A percentile compares a stretch with the other conserved stretches of the same genome.
These are phyloP conservation scores for Microctonus aethiopoides DNA, from an alignment of 2,888 invertebrate genomes.

Conservation along the genomic window DNA sequence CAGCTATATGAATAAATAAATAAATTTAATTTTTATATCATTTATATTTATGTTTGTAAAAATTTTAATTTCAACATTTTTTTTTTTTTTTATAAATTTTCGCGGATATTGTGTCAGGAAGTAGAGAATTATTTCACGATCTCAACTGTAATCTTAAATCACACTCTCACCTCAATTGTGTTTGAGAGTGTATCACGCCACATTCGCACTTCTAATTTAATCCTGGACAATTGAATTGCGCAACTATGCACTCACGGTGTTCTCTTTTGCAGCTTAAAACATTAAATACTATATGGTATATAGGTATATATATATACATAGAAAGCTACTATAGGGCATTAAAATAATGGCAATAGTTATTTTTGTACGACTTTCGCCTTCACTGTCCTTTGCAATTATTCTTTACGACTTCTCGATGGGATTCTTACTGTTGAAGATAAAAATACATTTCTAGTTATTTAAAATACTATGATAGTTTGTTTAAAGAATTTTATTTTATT, in stretches of 20 bases:
- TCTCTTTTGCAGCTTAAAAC: conserved; percentile 5
- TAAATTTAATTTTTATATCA: too few species aligned
- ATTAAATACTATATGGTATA: conserved; percentile 4
- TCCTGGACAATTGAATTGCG: conserved; percentile 12
- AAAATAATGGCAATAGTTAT: background rate
- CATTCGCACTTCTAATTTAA: conserved; percentile 12
- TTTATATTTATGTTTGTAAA: too few species aligned
- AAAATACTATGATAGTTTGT: background rate
- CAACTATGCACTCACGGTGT: background rate
- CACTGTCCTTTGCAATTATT: background rate
- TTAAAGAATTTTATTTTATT: background rate
- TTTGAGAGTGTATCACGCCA: background rate
- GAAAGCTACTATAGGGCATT: background rate
- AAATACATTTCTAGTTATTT: background rate
- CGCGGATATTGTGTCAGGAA: background rate
- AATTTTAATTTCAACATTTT: background rate
- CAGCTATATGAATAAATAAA: too few species aligned
- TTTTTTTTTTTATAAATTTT: background rate
- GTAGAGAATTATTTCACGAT: background rate
- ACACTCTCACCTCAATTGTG: conserved; percentile 4
- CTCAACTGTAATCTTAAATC: background rate
- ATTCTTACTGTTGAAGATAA: background rate
- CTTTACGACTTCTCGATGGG: background rate
- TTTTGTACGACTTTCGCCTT: conserved; percentile 6
- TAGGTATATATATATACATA: background rate